phyloP scores from a whole-genome alignment of 2,888 invertebrate genomes.

The Linhomoeus sp. region DNA sequence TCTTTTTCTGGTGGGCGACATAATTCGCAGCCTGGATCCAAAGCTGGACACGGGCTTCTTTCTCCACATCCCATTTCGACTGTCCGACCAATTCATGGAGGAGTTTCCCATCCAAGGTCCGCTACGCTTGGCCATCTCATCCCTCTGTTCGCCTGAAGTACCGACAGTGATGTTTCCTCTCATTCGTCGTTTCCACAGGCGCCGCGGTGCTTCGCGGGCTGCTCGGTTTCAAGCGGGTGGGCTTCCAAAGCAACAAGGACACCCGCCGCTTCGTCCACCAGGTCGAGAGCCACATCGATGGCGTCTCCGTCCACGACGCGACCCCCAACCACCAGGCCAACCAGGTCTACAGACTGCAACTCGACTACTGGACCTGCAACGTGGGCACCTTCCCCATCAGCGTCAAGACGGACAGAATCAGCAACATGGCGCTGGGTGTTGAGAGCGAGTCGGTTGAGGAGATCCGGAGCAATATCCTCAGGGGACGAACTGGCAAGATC shows the following conservation, averaged over 20 bases:
- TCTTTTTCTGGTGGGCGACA: constrained; percentile 71
- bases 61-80: constrained; percentile 79
- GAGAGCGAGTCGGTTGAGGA: no score
- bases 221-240: constrained; percentile 49
- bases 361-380: constrained; percentile 22
- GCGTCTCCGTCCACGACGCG: no score
- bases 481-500: constrained; percentile 11
- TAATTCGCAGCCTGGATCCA: constrained; percentile 49
- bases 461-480: no score
- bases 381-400: constrained; percentile 26
- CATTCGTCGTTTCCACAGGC: no score
- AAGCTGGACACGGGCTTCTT: constrained; percentile 51
- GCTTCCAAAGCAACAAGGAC: constrained; percentile 25
- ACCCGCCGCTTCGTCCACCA: constrained; percentile 17
- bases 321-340: no score
- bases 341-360: no score
- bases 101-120: constrained; percentile 39
- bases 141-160: no score
- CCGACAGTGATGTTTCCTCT: no score
- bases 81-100: constrained; percentile 61
- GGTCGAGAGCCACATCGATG: constrained; percentile 16
- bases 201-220: constrained; percentile 79
- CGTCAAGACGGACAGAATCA: constrained; percentile 15
- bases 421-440: no score
- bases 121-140: no score